A percentile compares a stretch with the other conserved stretches of the same genome.
Evolutionary conservation across 2,888 invertebrate species (phyloP).

Genomic region (Blastobasis adustella): DNA sequence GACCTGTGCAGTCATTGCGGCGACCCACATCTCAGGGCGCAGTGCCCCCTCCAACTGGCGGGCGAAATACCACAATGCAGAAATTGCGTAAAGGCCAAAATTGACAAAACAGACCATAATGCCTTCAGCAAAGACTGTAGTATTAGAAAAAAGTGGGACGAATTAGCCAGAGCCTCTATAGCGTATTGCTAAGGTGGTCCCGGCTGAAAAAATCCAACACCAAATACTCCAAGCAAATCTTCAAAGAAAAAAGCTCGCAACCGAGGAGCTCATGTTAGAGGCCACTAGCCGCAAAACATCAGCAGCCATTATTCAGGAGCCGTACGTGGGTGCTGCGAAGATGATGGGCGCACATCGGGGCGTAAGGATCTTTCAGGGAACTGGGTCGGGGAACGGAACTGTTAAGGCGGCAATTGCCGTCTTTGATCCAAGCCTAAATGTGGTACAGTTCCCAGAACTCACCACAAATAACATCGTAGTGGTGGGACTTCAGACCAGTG

Average conservation of each 20-base stretch:
- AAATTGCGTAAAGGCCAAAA: too few relatives aligned
- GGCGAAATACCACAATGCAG: too few relatives aligned
- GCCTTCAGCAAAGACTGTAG: background rate
- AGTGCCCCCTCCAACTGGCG: too few relatives aligned
- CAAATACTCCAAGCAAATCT: background rate
- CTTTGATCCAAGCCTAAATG: background rate
- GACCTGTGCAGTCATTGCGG: background rate
- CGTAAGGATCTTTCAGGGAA: background rate
- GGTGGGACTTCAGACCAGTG: background rate
- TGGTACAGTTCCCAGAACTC: background rate
- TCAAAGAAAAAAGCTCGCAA: background rate
- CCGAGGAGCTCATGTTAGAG: background rate
- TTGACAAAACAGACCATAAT: background rate
- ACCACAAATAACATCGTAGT: background rate
- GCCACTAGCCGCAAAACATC: too few relatives aligned
- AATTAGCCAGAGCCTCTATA: background rate
- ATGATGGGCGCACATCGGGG: too few relatives aligned
- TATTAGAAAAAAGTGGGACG: background rate
- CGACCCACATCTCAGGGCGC: too few relatives aligned
- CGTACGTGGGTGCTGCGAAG: too few relatives aligned
- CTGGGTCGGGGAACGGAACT: background rate
- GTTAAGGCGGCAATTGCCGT: background rate
- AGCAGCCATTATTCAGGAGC: too few relatives aligned
- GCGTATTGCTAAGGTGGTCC: too few relatives aligned
- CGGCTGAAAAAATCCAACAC: too few relatives aligned